Evolutionary conservation across 1,140 invertebrate genomes (phyloP), one percentile per base, ranked within the genome.

Genomic region (Thalassaphorura encarpata): DNA sequence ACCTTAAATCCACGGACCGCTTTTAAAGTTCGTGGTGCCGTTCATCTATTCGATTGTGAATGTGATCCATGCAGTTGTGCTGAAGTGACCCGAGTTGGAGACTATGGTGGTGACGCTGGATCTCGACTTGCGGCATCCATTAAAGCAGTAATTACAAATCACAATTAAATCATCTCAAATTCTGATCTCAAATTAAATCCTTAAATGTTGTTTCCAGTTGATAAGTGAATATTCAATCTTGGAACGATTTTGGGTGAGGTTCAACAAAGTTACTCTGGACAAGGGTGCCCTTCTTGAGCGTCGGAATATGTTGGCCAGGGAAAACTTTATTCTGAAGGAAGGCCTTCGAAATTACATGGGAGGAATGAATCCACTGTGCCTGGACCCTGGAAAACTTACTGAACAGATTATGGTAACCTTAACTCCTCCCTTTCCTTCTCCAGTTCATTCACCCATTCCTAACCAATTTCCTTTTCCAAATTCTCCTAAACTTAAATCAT

Each of bases 211-310:
- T 11, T 54, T 45, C 18, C 27, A 64, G 59, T 33, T 61, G 5
- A 47, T 64, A 13, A 18, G 45, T 41, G 52, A 64, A 18, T 59
- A 43, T n/a, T 23, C 45, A 18, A 43, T 61, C 2, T 26, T 64
- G 58, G 58, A 64, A 50, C 52, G 36, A 18, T 64, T 64, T 23
- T 64, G 62, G 62, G 51, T 49, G 8, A 52, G 62, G 2, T 56
- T 55, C 19, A 64, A 64, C 26, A 47, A 55, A 15, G 56, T 57
- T 1, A 29, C 5, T 15, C 19, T 64, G 23, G 62, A 61, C 24
- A 46, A 50, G 27, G 43, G 45, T 8, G 49, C 53, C n/a, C 27
- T 59, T 5, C 21, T 13, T 16, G 27, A 18, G 1, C 5, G 51
- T 0, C 47, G 18, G n/a, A 41, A 52, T 21, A 26, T 36, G 5